Percentiles rank a stretch among this genome's conserved stretches.
Conservation (phyloP, 1,140 invertebrate species). For the Dinoponera quadriceps region DNA sequence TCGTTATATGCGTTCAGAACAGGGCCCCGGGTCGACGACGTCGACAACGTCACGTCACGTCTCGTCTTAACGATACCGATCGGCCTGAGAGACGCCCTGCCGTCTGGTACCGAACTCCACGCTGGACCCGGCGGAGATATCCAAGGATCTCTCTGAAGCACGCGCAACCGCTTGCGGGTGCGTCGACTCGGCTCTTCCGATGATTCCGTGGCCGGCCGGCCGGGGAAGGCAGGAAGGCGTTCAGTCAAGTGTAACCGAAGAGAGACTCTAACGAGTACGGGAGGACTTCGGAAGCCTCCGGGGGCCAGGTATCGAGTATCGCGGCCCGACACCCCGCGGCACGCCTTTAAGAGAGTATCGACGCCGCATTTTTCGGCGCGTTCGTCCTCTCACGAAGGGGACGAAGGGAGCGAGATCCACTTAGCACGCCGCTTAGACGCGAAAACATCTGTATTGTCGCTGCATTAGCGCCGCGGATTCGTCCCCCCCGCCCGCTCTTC, state of each 20-base stretch:
- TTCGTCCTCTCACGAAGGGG: slow-evolving; percentile 22
- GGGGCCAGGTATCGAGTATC: slow-evolving; percentile 60
- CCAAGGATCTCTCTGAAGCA: slow-evolving; percentile 1
- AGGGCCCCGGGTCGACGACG: slow-evolving; percentile 6
- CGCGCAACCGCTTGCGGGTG: no score
- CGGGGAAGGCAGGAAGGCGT: slow-evolving; percentile 71
- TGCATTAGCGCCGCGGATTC: slow-evolving; percentile 73
- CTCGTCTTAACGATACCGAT: slow-evolving; percentile 12
- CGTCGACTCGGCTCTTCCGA: slow-evolving; percentile 62
- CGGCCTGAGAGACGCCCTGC: neutral
- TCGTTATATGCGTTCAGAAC: neutral
- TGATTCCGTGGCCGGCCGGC: slow-evolving; percentile 58
- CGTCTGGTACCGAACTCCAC: neutral
- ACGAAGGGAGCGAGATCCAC: slow-evolving; percentile 73
- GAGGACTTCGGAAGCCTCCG: slow-evolving; percentile 31
- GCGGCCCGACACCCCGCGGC: slow-evolving; percentile 53
- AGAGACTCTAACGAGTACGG: slow-evolving; percentile 59
- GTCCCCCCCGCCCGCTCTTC: neutral
- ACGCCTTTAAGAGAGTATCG: slow-evolving; percentile 54
- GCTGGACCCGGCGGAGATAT: neutral
- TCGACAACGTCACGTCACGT: slow-evolving; percentile 39
- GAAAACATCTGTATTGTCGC: slow-evolving; percentile 82
- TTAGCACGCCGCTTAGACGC: slow-evolving; percentile 81
- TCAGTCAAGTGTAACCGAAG: slow-evolving; percentile 74
- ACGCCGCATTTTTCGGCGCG: slow-evolving; percentile 42